Evolutionary conservation across 2,113 vertebrate species (phyloP), one percentile per base, ranked within the genome.

Genomic region (Macrotus californicus): DNA sequence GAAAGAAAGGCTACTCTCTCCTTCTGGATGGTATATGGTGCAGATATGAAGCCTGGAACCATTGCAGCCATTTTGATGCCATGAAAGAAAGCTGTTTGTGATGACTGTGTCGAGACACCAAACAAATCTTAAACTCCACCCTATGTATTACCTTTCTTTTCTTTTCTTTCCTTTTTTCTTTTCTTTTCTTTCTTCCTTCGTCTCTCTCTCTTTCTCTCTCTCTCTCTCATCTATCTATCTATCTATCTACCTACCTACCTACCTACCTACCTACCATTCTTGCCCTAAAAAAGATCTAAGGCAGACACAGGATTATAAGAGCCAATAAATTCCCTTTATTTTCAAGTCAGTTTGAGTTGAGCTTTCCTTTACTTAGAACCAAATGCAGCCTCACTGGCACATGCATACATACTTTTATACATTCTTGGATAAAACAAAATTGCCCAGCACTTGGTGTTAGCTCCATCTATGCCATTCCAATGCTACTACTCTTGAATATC

Each of bases 271-370:
- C 22, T 61, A 29, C 48, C 24, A 15, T 31, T 19, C 19, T 80
- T 95, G 21, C 61, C 48, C 48, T 92, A 54, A 82, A 89, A 92
- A 93, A 19, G 7, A 84, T 75, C 56, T 88, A 77, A 92, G 16
- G 48, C 46, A 94, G 79, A 56, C 26, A 36, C 31, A 72, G 54
- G 5, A 6, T 83, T 95, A 70, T 75, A 89, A 79, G n/a, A 83
- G 18, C 22, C 77, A 92, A 52, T 79, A 77, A 73, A 82, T 81
- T 31, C 10, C 31, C 50, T 84, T 72, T 92, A 70, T 89, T 92
- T 93, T 95, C 56, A 91, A 91, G 29, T 59, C 15, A 75, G 36
- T 89, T 93, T 87, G 61, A 90, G 39, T 77, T 91, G 31, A 18
- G 1, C 67, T 89, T 94, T 89, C 18, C 41, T 66, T 93, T 52